Base-by-base conservation (phyloP, 1,140 invertebrate genomes). In the Phymorhynchus buccinoides region DNA sequence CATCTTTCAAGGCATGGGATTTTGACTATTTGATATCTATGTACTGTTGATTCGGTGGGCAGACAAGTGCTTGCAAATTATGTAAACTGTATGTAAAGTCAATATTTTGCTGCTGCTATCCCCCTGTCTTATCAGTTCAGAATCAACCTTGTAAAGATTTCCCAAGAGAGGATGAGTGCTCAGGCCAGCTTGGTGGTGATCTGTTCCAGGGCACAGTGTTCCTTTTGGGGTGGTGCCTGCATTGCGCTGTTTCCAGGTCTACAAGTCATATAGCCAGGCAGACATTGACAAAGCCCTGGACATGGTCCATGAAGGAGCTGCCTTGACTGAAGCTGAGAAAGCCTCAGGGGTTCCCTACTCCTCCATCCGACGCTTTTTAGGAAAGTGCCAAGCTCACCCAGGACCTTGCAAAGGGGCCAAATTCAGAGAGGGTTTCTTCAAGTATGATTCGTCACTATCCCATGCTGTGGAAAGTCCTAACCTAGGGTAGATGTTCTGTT, bases 271-370 rank as follows among this genome's bases (percentile, higher is more conserved):
- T 39, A 52, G 77, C 44, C 42, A 35, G 77, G 42, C 41, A 18
- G 77, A 79, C 44, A 79, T 79, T 16, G 77, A 52, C 77, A 48
- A 18, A 52, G 77, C 77, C 9, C 16, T 79, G n/a, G 77, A 79
- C 30, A n/a, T 79, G 27, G 77, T 79, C 27, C 77, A 79, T 41
- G 41, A 56, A 22, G 77, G 77, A 41, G 22, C 73, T 6, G 22
- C 73, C 6, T 27, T 75, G 35, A 14, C 18, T 22, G 35, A 75
- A 7, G 73, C 73, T 75, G 73, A 75, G 73, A 75, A 41, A 75
- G 37, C 18, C 6, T 44, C 77, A 1, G 30, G 77, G 39, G 77
- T 79, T 52, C 77, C 77, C 14, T 56, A 56, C 52, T 48, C 77
- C 18, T 79, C 77, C 77, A 79, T 48, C 35, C 77, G 44, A 3